Conservation (phyloP, 2,888 invertebrate species). For the Seira ritae region DNA sequence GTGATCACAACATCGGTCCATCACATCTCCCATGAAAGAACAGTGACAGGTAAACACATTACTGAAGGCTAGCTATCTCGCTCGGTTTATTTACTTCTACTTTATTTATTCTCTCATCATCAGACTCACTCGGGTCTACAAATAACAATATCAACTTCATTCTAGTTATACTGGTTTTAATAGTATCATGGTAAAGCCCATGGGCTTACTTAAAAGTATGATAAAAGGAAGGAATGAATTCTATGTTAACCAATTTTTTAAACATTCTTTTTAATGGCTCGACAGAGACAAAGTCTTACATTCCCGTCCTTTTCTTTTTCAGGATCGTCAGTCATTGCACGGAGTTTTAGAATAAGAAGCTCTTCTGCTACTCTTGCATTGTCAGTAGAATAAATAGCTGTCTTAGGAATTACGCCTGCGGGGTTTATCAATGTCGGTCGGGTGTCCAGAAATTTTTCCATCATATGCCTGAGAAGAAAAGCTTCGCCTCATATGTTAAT, state of each 20-base stretch:
- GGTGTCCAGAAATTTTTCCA: background rate
- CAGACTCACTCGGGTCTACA: background rate
- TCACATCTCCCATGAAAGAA: background rate
- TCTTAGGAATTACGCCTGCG: background rate
- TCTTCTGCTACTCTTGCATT: background rate
- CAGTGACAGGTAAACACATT: background rate
- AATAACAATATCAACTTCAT: background rate
- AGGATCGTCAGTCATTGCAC: too few species aligned
- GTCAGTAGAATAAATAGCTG: background rate
- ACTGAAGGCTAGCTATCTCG: background rate
- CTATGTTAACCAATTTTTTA: background rate
- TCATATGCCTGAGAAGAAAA: too few species aligned
- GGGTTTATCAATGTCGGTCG: background rate
- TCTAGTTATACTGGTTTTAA: background rate
- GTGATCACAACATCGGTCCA: background rate
- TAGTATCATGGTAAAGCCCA: background rate
- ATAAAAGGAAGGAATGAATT: background rate
- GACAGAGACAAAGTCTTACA: background rate
- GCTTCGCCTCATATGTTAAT: too few species aligned
- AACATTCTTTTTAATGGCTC: background rate
- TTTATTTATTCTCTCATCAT: background rate
- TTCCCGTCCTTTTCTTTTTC: too few species aligned
- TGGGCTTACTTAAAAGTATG: background rate
- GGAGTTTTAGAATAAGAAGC: too few species aligned
- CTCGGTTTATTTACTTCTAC: background rate